Percentiles rank a stretch among this genome's conserved stretches.
These are phyloP conservation scores for Alfaro cultratus DNA, from an alignment of 2,797 vertebrate species.

Conservation along the genomic window DNA sequence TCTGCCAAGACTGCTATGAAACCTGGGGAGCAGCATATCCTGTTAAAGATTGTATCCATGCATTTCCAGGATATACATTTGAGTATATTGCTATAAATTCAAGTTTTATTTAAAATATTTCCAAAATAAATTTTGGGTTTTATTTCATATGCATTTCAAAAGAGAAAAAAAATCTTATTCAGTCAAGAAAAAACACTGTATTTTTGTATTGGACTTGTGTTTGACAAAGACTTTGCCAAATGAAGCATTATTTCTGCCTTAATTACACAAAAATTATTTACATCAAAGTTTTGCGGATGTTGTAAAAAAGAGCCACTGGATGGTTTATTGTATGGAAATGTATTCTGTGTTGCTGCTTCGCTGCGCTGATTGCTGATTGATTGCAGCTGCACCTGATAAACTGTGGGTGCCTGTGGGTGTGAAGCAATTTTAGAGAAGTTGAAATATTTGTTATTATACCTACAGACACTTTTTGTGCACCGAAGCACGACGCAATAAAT, in stretches of 20 bases:
- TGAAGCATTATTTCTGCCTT: neutral
- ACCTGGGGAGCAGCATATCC: neutral
- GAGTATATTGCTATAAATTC: neutral
- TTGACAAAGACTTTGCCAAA: neutral
- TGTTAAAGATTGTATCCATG: neutral
- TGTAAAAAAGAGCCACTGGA: neutral
- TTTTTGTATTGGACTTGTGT: too few relatives aligned
- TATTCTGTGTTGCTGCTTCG: neutral
- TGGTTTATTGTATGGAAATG: conserved; percentile 3
- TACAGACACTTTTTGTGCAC: conserved; percentile 5
- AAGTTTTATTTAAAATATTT: neutral
- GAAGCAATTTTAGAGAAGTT: conserved; percentile 7
- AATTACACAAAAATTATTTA: neutral
- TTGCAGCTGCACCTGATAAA: neutral
- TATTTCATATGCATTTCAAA: neutral
- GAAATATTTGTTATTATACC: conserved; percentile 16
- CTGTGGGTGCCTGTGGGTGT: conserved; percentile 16
- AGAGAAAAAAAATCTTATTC: neutral
- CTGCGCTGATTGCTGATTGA: conserved; percentile 27
- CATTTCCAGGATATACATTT: neutral
- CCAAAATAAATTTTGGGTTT: neutral
- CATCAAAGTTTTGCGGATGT: neutral
- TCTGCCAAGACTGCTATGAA: neutral
- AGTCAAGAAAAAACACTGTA: neutral
- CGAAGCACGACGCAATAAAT: conserved; percentile 8